Conservation (phyloP, 2,797 vertebrate species). For the Fistularia tabacaria region DNA sequence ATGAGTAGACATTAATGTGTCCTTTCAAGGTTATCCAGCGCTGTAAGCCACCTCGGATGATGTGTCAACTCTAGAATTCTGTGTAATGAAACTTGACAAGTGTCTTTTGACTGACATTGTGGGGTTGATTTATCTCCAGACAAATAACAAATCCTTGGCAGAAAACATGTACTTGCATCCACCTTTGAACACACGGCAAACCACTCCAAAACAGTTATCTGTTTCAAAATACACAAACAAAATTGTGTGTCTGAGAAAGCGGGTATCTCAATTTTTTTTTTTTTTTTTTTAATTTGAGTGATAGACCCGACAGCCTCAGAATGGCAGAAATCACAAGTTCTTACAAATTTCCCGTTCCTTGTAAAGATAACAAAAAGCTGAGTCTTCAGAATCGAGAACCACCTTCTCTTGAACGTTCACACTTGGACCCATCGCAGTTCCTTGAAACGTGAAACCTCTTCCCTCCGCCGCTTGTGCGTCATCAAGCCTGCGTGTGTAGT, state of each 20-base stretch:
- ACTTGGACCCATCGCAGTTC: slow-evolving; percentile 8
- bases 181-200: not conserved
- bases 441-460: slow-evolving; percentile 19
- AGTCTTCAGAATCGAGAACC: not conserved
- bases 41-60: slow-evolving; percentile 66
- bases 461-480: slow-evolving; percentile 1
- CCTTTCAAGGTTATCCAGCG: slow-evolving; percentile 66
- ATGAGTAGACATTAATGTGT: slow-evolving; percentile 68
- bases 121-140: slow-evolving; percentile 60
- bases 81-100: slow-evolving; percentile 73
- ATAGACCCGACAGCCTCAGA: too few relatives aligned
- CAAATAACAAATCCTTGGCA: slow-evolving; percentile 49
- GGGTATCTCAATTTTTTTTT: too few relatives aligned
- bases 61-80: slow-evolving; percentile 43
- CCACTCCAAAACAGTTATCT: too few relatives aligned
- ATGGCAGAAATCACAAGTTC: too few relatives aligned
- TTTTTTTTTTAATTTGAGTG: too few relatives aligned
- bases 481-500: not conserved
- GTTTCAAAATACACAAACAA: too few relatives aligned
- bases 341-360: slow-evolving; percentile 1
- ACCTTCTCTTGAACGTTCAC: slow-evolving; percentile 8
- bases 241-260: too few relatives aligned
- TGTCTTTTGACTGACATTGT: slow-evolving; percentile 69
- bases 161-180: slow-evolving; percentile 19
- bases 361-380: slow-evolving; percentile 8